A percentile compares a stretch with the other conserved stretches of the same genome.
Conservation (phyloP, 2,113 vertebrate species). For the Lasiurus cinereus region DNA sequence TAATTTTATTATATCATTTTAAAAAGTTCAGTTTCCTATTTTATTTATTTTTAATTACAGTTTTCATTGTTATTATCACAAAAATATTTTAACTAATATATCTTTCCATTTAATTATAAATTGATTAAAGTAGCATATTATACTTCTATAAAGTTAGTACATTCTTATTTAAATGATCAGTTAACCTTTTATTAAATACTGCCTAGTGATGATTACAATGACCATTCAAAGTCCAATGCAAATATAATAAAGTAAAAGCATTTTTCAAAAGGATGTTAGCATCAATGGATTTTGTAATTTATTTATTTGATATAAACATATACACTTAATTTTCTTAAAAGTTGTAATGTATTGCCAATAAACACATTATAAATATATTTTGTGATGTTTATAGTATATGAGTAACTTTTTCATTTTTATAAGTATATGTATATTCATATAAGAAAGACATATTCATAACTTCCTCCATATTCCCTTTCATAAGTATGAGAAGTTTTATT, state of each 20-base stretch:
- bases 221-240: background rate
- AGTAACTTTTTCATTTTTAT: background rate
- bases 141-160: background rate
- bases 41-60: background rate
- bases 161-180: slow-evolving; percentile 21
- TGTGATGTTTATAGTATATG: background rate
- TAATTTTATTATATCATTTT: background rate
- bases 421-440: background rate
- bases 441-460: background rate
- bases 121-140: background rate
- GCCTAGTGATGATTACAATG: slow-evolving; percentile 29
- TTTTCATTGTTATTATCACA: background rate
- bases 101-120: slow-evolving; percentile 22
- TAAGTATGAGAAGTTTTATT: background rate
- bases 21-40: background rate
- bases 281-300: background rate
- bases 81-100: background rate
- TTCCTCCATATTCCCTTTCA: background rate
- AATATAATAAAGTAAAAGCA: background rate
- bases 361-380: background rate
- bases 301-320: background rate
- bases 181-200: slow-evolving; percentile 9
- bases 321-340: background rate
- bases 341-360: background rate
- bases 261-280: background rate